Base-by-base conservation (phyloP, 23 tunicate species). In the Halocynthia aurantium region DNA sequence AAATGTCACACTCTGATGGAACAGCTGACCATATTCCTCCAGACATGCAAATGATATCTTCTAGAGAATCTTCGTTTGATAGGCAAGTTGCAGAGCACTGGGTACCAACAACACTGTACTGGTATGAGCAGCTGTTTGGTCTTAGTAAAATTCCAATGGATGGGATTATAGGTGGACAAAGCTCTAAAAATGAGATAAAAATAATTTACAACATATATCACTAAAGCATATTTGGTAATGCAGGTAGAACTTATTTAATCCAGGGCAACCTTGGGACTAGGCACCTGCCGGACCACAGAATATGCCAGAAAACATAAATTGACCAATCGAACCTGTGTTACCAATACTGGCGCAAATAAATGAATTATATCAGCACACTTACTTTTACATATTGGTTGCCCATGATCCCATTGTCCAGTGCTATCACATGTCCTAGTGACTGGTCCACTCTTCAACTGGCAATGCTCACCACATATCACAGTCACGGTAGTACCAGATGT, bases 351-450 rank as follows among this genome's bases (percentile, higher is more conserved):
- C 12, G 2, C 12, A 11, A 19, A 12, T 15, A 67, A 12, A 12
- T 67, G 31, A 11, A 67, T 11, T 19, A 67, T 67, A 67, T 11
- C 72, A 67, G 12, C 66, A 76, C 15, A 87, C 69, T 52, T 66
- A 88, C 95, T 72, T 51, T 52, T 15, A 64, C 95, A 88, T 31
- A 22, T 13, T 12, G 87, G 95, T 5, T 62, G 67, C 7, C 95
- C 95, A 72, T 21, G 50, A 40, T 78, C 71, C 95, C 95, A 88
- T 31, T 72, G 55, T 8, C 87, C 87, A 58, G 67, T 73, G 12
- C 44, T 18, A 0, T 61, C 13, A 62, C 95, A 88, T 10, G 52
- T 67, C 55, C 95, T 64, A 17, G 82, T 67, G 0, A 19, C 11
- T 0, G 78, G 76, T 22, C 78, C 81, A 19, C 56, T 55, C 7